Percentiles rank a stretch among this genome's conserved stretches.
Conservation (phyloP, 2,113 vertebrate species). For the Sceloporus undulatus region DNA sequence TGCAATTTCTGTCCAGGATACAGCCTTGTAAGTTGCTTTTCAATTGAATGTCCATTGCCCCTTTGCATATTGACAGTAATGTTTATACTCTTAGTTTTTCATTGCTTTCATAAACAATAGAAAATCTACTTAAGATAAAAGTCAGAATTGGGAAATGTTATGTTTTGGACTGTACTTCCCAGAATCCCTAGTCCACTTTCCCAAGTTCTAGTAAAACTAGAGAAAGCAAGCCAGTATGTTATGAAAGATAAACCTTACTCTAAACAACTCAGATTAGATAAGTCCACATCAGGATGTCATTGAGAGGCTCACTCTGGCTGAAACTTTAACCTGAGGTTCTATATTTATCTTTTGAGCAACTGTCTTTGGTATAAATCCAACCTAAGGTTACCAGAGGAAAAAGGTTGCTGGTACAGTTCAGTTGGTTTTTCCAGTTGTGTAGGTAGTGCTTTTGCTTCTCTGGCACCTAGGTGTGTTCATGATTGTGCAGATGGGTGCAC, state of each 20-base stretch:
- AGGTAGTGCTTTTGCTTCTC: too few species aligned
- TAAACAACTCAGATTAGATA: neutral
- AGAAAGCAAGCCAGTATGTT: neutral
- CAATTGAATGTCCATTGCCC: too few species aligned
- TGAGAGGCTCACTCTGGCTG: neutral
- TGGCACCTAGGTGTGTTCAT: too few species aligned
- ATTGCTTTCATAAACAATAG: neutral
- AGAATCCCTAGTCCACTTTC: too few species aligned
- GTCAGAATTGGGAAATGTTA: neutral
- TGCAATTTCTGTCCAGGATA: neutral
- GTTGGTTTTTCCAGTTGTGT: too few species aligned
- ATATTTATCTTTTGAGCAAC: neutral
- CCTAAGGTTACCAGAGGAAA: too few species aligned
- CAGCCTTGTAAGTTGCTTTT: neutral
- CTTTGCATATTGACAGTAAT: too few species aligned
- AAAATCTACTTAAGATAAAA: neutral
- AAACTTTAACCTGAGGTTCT: neutral
- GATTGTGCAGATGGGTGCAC: too few species aligned
- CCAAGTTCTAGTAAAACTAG: neutral
- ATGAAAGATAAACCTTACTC: neutral
- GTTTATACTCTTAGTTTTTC: neutral
- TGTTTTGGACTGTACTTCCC: too few species aligned
- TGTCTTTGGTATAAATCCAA: too few species aligned
- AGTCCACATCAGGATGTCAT: neutral
- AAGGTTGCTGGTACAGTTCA: too few species aligned